Conservation (phyloP, 2,113 vertebrate species). For the Tympanuchus pallidicinctus region DNA sequence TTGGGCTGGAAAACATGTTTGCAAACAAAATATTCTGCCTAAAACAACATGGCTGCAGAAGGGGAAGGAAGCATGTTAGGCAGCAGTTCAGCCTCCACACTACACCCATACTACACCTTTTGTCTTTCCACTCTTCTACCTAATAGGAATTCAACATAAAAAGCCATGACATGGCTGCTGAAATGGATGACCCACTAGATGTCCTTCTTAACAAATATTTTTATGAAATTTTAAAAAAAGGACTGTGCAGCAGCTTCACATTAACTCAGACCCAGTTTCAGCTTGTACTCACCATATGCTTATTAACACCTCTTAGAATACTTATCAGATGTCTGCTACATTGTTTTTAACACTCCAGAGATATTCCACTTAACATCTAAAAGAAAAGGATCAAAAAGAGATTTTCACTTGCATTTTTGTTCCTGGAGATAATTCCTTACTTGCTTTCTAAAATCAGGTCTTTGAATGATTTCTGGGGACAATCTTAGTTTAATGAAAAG, state of each 20-base stretch:
- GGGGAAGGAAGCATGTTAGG: neutral
- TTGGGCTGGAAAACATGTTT: neutral
- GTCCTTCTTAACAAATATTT: slow-evolving; percentile 67
- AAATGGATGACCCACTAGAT: slow-evolving; percentile 52
- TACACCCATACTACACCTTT: neutral
- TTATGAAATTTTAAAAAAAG: slow-evolving; percentile 13
- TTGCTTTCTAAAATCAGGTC: neutral
- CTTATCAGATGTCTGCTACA: neutral
- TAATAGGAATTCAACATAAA: neutral
- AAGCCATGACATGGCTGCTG: neutral
- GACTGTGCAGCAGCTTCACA: neutral
- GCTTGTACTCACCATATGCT: neutral
- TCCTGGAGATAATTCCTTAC: neutral
- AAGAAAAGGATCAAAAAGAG: neutral
- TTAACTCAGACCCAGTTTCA: neutral
- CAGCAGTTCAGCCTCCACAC: neutral
- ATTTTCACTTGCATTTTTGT: neutral
- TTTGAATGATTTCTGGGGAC: neutral
- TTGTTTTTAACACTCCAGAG: neutral
- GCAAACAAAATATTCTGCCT: neutral
- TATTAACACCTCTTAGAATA: neutral
- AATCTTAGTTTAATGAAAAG: neutral
- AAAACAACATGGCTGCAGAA: neutral
- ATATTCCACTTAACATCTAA: neutral
- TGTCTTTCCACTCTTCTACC: neutral